Evolutionary conservation across 2,113 vertebrate genomes (phyloP), one percentile per base, ranked within the genome.

Genomic region (Origma solitaria): DNA sequence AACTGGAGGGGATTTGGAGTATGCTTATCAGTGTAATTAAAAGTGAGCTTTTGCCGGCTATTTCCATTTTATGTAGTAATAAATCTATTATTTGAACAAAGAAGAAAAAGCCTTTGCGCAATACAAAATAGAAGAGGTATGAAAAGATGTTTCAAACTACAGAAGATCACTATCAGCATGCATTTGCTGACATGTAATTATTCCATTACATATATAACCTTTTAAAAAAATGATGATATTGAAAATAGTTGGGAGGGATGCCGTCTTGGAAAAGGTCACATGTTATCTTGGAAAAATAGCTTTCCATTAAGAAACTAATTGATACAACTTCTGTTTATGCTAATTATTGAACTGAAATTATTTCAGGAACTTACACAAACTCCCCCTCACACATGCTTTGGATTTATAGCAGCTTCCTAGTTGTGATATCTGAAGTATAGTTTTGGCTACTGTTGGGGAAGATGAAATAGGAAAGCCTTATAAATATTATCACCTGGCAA

Each of bases 11-110:
- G 69, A 88, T 93, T 84, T 82, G 65, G 75, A 94, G 71, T 86
- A 79, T 31, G 60, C 75, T 96, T 81, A 83, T 91, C 83, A 94
- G 68, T 72, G 61, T 95, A 95, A 96, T 97, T 96, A 95, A 93
- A 97, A 95, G 44, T 51, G 53, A 95, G 53, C 15, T 83, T 95
- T 95, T 94, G 73, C 66, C 78, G 65, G 87, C 64, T 92, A 79
- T 93, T 97, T 93, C 91, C 49, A 12, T 93, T 90, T 91, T 92
- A 86, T 61, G 35, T 90, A 64, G 89, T 95, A 97, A 92, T 58
- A 92, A 92, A 88, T 82, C 37, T 82, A 44, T 85, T 91, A 90
- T 92, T 91, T 94, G 75, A 96, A 73, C 66, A 86, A 88, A 95
- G 72, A 68, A 87, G 30, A 78, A 90, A 76, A 27, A 13, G 9